A percentile compares a stretch with the other conserved stretches of the same genome.
phyloP scores from a whole-genome alignment of 2,888 invertebrate species.

The Spatulosminthurus flaviceps region DNA sequence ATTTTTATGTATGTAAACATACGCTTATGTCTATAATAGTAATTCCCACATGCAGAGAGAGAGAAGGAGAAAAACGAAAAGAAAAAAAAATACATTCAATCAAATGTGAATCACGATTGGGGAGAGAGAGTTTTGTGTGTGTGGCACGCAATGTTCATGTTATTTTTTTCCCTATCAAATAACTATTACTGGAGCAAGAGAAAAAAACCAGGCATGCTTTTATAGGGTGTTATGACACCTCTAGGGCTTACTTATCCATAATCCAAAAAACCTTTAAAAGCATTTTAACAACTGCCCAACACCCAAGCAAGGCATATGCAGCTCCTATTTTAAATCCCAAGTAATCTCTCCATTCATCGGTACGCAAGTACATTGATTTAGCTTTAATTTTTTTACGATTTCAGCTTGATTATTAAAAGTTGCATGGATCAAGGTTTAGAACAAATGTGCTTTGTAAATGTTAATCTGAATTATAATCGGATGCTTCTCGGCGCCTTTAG shows the following conservation, averaged over 20 bases:
- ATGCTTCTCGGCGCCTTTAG: too few relatives aligned
- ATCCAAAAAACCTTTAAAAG: constrained; percentile 3
- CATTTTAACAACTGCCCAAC: not conserved
- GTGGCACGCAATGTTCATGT: not conserved
- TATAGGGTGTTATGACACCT: constrained; percentile 30
- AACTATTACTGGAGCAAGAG: not conserved
- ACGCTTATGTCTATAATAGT: too few relatives aligned
- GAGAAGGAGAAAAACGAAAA: not conserved
- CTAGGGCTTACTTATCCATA: constrained; percentile 13
- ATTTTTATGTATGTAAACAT: too few relatives aligned
- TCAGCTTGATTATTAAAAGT: too few relatives aligned
- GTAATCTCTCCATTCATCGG: not conserved
- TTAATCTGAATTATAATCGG: too few relatives aligned
- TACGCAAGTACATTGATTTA: not conserved
- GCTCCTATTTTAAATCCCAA: not conserved
- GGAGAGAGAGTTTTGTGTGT: not conserved
- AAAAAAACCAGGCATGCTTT: not conserved
- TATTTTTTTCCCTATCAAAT: constrained; percentile 3
- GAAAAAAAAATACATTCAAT: constrained; percentile 1
- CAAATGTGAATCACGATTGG: not conserved
- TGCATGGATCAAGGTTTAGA: too few relatives aligned
- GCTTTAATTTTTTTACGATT: not conserved
- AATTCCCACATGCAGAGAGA: not conserved
- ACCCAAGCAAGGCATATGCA: not conserved
- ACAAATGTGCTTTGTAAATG: too few relatives aligned